Percentiles rank a stretch among this genome's conserved stretches.
phyloP scores from a whole-genome alignment of 2,113 vertebrate species.

The Grammomys dolichurus region DNA sequence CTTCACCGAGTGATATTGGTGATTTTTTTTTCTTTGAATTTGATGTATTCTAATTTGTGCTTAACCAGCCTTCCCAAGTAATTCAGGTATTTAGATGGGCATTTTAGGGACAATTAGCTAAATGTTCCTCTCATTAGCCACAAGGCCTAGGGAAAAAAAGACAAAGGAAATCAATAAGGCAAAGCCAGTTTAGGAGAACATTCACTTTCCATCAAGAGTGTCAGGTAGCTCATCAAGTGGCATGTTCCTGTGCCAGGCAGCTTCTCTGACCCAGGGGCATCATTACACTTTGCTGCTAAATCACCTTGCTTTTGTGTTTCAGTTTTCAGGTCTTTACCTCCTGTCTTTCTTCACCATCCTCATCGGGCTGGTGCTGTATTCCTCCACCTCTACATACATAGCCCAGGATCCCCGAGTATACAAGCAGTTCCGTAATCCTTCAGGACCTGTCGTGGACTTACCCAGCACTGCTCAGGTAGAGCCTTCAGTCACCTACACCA shows the following conservation, averaged over 20 bases:
- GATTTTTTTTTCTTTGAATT: conserved; percentile 62
- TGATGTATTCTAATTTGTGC: conserved; percentile 61
- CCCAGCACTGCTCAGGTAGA: conserved; percentile 89
- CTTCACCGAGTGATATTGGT: neutral
- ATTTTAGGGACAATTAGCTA: conserved; percentile 50
- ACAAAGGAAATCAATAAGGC: conserved; percentile 22
- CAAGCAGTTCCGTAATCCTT: conserved; percentile 97
- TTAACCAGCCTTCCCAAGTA: conserved; percentile 37
- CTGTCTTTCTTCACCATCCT: conserved; percentile 95
- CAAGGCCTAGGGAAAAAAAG: neutral
- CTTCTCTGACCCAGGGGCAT: rapidly evolving
- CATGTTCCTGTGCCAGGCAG: neutral
- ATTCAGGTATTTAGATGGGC: neutral
- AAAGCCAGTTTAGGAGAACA: neutral
- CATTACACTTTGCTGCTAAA: neutral
- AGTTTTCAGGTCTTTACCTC: conserved; percentile 98
- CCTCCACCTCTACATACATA: conserved; percentile 94
- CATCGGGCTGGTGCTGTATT: conserved; percentile 94
- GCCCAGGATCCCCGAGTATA: conserved; percentile 97
- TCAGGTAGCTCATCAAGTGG: neutral
- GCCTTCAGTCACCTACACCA: conserved; percentile 96
- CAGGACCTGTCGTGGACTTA: conserved; percentile 89
- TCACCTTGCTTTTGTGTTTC: conserved; percentile 71
- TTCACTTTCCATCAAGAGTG: neutral
- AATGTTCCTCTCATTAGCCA: conserved; percentile 38